Evolutionary conservation across 2,797 vertebrate species (phyloP), one percentile per base, ranked within the genome.

Genomic region (Agapornis canus): DNA sequence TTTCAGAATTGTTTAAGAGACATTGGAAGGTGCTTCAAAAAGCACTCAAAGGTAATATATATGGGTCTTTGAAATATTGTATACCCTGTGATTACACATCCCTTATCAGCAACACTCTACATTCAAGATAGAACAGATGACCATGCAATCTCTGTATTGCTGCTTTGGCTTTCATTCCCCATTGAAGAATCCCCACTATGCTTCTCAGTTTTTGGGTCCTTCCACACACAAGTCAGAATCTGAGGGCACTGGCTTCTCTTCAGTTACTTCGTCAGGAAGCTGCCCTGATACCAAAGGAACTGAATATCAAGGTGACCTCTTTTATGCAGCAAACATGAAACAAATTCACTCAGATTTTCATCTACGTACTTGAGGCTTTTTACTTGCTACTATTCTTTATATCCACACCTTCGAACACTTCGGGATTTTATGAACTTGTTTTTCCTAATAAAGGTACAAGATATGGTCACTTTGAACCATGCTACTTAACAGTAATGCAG

Each of bases 401-500:
- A 63, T 10, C 21, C 40, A 15, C 4, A 7, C 2, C 37, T 63
- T 70, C 47, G 43, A 42, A 54, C 13, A 32, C 40, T 16, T 23
- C 42, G 56, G 6, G 8, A 31, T 39, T 64, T 47, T 35, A 73
- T 19, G 19, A 49, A 42, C n/a, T 56, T 9, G 4, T 42, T 76
- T 77, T 49, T 71, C 47, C 37, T 49, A 15, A 37, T 5, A 29
- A 29, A 45, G 7, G 13, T 31, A 32, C 18, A 37, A 45, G 43
- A 45, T 12, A 16, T 0, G 22, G 68, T 23, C 69, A 65, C 57
- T 45, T 40, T 37, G 45, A 45, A 40, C 35, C 4, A 1, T 10
- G 20, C 54, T 26, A 17, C 18, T 16, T 14, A 29, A 25, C 0
- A 1, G 39, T 23, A 26, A 32, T 0, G 3, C 40, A 45, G 45